phyloP scores from a whole-genome alignment of 2,888 invertebrate genomes.

The Xestia rhomboidea region DNA sequence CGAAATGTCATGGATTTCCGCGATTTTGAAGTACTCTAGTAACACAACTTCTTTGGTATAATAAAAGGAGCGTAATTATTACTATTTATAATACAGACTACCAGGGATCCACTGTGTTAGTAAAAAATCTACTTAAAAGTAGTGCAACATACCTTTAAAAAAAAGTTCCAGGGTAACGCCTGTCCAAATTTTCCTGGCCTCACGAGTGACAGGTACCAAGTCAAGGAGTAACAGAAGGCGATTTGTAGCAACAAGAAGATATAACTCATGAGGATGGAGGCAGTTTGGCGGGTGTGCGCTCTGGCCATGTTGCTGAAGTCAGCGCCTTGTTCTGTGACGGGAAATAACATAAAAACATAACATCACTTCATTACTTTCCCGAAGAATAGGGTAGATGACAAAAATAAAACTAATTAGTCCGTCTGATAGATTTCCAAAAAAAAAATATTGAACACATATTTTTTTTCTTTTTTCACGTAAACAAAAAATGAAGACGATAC shows the following conservation, averaged over 20 bases:
- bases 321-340: slow-evolving; percentile 69
- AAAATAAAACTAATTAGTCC: too few species aligned
- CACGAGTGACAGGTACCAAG: slow-evolving; percentile 77
- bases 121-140: neutral
- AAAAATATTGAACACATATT: too few species aligned
- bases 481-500: too few species aligned
- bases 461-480: too few species aligned
- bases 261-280: slow-evolving; percentile 57
- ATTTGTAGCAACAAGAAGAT: slow-evolving; percentile 80
- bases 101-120: neutral
- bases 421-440: too few species aligned
- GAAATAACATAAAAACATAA: neutral
- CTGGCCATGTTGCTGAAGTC: slow-evolving; percentile 64
- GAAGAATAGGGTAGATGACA: too few species aligned
- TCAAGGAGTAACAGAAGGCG: slow-evolving; percentile 54
- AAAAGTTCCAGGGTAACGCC: slow-evolving; percentile 92
- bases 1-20: too few species aligned
- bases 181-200: slow-evolving; percentile 93
- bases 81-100: neutral
- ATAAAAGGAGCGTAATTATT: neutral
- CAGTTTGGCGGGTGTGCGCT: slow-evolving; percentile 17
- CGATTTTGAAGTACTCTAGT: too few species aligned
- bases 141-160: slow-evolving; percentile 87
- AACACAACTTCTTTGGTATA: neutral
- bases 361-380: too few species aligned